Evolutionary conservation across 2,888 invertebrate genomes (phyloP).

Genomic region (Drosophila percnosoma): DNA sequence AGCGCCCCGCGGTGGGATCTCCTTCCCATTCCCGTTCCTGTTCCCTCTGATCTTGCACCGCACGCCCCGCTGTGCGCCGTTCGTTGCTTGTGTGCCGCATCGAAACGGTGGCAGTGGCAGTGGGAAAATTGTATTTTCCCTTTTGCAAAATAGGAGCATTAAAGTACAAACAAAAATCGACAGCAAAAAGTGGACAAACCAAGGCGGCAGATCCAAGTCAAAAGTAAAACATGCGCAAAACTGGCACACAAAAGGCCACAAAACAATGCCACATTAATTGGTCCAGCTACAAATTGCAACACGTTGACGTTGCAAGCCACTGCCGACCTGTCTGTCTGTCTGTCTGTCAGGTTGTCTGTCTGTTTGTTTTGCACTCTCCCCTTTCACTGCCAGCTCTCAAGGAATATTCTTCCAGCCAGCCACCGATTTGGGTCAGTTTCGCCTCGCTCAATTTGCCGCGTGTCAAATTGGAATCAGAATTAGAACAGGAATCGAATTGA

Average conservation of each 20-base stretch:
- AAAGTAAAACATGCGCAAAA: slow-evolving; percentile 30
- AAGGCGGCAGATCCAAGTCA: slow-evolving; percentile 13
- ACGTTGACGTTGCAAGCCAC: slow-evolving; percentile 16
- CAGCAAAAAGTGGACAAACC: slow-evolving; percentile 23
- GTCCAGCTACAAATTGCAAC: slow-evolving; percentile 58
- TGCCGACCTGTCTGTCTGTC: slow-evolving; percentile 2
- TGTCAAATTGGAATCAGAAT: background rate
- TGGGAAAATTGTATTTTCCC: slow-evolving; percentile 26
- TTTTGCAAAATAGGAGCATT: slow-evolving; percentile 22
- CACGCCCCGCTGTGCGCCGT: slow-evolving; percentile 61
- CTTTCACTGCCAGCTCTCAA: background rate
- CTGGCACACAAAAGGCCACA: slow-evolving; percentile 18
- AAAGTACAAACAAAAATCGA: background rate
- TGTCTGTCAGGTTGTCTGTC: background rate
- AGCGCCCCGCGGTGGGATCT: slow-evolving; percentile 72
- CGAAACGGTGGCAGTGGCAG: slow-evolving; percentile 43
- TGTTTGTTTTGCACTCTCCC: background rate
- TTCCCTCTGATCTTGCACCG: slow-evolving; percentile 67
- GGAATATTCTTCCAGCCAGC: background rate
- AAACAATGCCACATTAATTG: slow-evolving; percentile 68
- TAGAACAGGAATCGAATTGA: background rate
- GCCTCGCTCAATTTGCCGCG: background rate
- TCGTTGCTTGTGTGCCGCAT: slow-evolving; percentile 24
- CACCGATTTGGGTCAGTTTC: background rate
- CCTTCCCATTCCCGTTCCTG: slow-evolving; percentile 26